Percentiles rank a stretch among this genome's conserved stretches.
phyloP scores from a whole-genome alignment of 2,113 vertebrate species.

The Perca schrenkii region DNA sequence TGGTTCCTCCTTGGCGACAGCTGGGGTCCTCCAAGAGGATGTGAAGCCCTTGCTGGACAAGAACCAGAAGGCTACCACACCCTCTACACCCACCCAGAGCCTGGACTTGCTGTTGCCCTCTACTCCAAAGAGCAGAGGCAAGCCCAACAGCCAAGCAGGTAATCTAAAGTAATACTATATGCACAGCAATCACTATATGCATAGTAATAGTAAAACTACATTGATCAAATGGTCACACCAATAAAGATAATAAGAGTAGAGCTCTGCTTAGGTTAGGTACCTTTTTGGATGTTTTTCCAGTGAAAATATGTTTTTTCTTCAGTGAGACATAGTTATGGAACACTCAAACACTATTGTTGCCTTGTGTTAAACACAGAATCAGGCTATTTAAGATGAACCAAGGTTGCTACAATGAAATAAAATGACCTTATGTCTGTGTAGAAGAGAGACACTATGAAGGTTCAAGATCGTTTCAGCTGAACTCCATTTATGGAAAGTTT shows the following conservation, averaged over 20 bases:
- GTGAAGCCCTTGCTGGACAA: conserved; percentile 92
- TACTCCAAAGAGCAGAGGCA: conserved; percentile 93
- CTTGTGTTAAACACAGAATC: conserved; percentile 6
- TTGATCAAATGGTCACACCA: not conserved
- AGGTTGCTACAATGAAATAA: conserved; percentile 10
- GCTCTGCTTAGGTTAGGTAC: not conserved
- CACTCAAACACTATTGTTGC: not conserved
- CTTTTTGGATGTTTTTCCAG: not conserved
- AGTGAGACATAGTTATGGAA: not conserved
- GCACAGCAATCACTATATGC: not conserved
- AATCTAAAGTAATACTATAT: conserved; percentile 40
- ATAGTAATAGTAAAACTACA: not conserved
- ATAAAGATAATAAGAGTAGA: not conserved
- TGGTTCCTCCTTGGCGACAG: conserved; percentile 77
- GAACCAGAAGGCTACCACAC: conserved; percentile 91
- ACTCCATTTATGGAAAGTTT: conserved; percentile 6
- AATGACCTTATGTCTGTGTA: not conserved
- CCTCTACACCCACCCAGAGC: conserved; percentile 89
- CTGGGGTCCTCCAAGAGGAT: conserved; percentile 87
- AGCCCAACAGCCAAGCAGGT: conserved; percentile 92
- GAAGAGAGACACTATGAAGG: not conserved
- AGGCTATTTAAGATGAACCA: not conserved
- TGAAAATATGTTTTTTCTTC: not conserved
- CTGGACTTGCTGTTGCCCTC: conserved; percentile 93
- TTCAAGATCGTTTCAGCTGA: conserved; percentile 24